phyloP scores from a whole-genome alignment of 92 coral and sea anemone species.

The Phymanthus crucifer region DNA sequence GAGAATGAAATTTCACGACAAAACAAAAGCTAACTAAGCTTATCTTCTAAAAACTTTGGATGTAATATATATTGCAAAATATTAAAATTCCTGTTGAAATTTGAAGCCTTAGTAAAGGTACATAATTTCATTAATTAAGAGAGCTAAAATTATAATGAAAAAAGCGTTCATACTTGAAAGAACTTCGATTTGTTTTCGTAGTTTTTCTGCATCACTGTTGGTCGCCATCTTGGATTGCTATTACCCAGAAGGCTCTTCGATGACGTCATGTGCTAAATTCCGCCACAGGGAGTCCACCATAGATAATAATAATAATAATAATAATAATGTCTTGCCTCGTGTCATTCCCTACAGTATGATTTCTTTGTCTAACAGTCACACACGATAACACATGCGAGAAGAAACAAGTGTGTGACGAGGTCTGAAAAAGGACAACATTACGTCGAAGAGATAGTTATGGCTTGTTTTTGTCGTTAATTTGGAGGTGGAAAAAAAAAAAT shows the following conservation, averaged over 20 bases:
- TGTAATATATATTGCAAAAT: neutral
- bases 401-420: too few relatives aligned
- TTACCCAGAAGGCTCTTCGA: neutral
- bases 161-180: conserved; percentile 56
- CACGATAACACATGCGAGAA: too few relatives aligned
- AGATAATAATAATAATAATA: too few relatives aligned
- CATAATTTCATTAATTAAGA: neutral
- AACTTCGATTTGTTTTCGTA: conserved; percentile 71
- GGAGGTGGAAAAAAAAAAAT: too few relatives aligned
- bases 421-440: too few relatives aligned
- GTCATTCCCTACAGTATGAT: too few relatives aligned
- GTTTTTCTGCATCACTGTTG: conserved; percentile 51
- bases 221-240: conserved; percentile 58
- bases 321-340: too few relatives aligned
- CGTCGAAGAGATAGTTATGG: too few relatives aligned
- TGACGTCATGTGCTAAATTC: too few relatives aligned
- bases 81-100: neutral
- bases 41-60: neutral
- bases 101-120: neutral
- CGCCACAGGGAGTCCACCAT: too few relatives aligned
- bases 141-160: neutral
- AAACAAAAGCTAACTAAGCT: neutral
- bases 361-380: too few relatives aligned
- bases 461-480: too few relatives aligned
- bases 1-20: neutral